Percentiles rank a stretch among this genome's conserved stretches.
phyloP scores from a whole-genome alignment of 1,140 invertebrate genomes.

The Zaprionus africanus region DNA sequence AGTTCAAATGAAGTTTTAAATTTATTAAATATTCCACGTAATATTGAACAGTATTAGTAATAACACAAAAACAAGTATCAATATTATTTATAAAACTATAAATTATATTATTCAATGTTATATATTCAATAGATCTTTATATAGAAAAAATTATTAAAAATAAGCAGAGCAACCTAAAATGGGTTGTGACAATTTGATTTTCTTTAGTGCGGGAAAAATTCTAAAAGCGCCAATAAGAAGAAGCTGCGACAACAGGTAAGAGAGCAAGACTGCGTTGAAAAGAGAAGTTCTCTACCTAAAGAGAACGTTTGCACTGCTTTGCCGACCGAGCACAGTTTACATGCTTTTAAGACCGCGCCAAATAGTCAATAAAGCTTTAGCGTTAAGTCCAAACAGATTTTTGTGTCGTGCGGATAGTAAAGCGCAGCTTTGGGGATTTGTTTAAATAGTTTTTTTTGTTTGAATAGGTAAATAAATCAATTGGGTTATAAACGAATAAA shows the following conservation, averaged over 20 bases:
- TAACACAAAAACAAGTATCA: too few relatives aligned
- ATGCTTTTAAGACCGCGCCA: not conserved
- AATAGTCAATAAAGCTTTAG: constrained; percentile 18
- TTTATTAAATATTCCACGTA: too few relatives aligned
- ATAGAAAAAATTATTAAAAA: not conserved
- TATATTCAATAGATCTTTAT: not conserved
- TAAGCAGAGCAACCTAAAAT: constrained; percentile 11
- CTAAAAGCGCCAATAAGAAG: constrained; percentile 50
- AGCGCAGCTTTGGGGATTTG: constrained; percentile 35
- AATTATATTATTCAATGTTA: not conserved
- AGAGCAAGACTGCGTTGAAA: constrained; percentile 1
- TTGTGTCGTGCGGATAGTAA: constrained; percentile 1
- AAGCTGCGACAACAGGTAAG: not conserved
- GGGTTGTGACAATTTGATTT: constrained; percentile 36
- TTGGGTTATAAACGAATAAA: not conserved
- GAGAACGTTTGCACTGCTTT: constrained; percentile 45
- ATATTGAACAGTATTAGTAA: too few relatives aligned
- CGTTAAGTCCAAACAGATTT: not conserved
- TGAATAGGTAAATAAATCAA: not conserved
- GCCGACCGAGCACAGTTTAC: constrained; percentile 25
- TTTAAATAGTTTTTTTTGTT: constrained; percentile 4
- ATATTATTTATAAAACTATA: too few relatives aligned
- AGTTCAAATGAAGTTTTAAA: too few relatives aligned
- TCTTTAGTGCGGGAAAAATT: not conserved
- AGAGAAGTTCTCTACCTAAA: constrained; percentile 17